These are phyloP conservation scores for Lichenostomus cassidix DNA, from an alignment of 2,113 vertebrate species.

Conservation along the genomic window DNA sequence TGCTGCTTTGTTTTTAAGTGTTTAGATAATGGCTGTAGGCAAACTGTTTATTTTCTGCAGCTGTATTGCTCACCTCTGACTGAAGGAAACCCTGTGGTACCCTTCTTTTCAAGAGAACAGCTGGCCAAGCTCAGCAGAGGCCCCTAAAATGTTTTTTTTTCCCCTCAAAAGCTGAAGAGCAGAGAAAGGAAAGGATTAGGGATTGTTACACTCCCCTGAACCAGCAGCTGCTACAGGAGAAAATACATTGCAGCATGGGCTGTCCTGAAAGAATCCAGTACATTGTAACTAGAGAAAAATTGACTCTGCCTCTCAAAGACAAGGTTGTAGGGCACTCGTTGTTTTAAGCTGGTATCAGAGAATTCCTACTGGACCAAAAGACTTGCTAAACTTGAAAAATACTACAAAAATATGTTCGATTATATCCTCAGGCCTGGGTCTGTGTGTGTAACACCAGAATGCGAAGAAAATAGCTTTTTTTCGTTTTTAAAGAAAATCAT, in stretches of 20 bases:
- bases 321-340: neutral
- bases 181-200: neutral
- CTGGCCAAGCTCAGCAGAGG: neutral
- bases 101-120: neutral
- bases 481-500: neutral
- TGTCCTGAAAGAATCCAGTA: slow-evolving; percentile 40
- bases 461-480: neutral
- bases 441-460: neutral
- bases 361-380: neutral
- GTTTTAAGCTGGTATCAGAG: neutral
- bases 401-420: neutral
- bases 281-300: neutral
- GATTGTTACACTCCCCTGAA: neutral
- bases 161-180: neutral
- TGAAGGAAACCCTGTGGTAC: neutral
- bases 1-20: neutral
- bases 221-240: neutral
- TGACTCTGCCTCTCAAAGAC: neutral
- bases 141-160: neutral
- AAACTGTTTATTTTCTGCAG: neutral
- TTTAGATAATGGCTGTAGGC: neutral
- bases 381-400: neutral
- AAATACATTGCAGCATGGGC: neutral
- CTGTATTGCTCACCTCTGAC: neutral
- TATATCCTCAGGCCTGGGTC: neutral